Conservation (phyloP, 2,113 vertebrate genomes). For the Rhabdomys dilectus region DNA sequence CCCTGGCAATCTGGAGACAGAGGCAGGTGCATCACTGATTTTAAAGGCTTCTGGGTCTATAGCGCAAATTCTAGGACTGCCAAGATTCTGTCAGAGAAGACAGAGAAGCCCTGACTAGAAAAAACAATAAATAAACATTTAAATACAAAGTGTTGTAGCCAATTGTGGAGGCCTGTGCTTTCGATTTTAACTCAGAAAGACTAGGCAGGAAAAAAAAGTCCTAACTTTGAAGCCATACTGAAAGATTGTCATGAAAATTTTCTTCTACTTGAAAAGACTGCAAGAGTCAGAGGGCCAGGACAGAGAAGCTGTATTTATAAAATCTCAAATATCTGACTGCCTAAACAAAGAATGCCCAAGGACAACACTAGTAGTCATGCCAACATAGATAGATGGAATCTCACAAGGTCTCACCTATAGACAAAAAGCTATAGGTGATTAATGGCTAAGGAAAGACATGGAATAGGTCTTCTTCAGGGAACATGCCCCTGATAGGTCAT, state of each 20-base stretch:
- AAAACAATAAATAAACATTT: background rate
- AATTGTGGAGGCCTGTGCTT: background rate
- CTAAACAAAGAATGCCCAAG: background rate
- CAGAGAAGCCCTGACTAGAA: background rate
- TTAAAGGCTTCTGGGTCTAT: background rate
- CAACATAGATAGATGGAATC: background rate
- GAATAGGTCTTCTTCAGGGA: background rate
- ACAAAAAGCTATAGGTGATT: background rate
- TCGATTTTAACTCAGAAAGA: background rate
- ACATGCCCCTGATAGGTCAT: background rate
- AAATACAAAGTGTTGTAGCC: background rate
- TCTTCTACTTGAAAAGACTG: background rate
- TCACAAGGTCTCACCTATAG: background rate
- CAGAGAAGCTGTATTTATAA: background rate
- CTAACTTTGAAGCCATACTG: background rate
- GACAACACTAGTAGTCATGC: background rate
- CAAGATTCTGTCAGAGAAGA: too few relatives aligned
- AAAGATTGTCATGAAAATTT: background rate
- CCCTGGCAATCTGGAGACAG: too few relatives aligned
- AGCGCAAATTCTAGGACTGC: background rate
- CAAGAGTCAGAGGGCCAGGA: background rate
- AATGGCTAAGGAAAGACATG: background rate
- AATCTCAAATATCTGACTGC: background rate
- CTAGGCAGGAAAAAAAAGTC: background rate
- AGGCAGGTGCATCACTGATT: background rate